Evolutionary conservation across 2,888 invertebrate species (phyloP).

Genomic region (Argyresthia albistria): DNA sequence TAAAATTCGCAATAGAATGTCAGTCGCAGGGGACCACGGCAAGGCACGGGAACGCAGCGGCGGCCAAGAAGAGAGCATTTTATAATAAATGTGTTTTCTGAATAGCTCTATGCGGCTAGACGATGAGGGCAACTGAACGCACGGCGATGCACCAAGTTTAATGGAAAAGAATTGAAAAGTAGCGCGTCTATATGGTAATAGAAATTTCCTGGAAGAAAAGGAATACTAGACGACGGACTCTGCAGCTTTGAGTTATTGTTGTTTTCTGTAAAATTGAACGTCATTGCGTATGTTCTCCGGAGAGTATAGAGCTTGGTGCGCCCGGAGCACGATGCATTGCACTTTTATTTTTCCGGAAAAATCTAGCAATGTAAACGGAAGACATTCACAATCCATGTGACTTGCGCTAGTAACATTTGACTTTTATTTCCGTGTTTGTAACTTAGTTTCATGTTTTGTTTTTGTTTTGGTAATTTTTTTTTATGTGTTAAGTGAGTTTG

Average conservation of each 20-base stretch:
- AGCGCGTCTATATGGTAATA: conserved; percentile 72
- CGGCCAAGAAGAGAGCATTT: conserved; percentile 64
- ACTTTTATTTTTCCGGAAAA: conserved; percentile 43
- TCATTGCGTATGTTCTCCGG: conserved; percentile 54
- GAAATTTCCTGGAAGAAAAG: conserved; percentile 70
- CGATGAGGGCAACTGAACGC: conserved; percentile 47
- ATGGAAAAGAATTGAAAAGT: conserved; percentile 73
- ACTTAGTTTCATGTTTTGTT: neutral
- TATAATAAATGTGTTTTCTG: conserved; percentile 69
- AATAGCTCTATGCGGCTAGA: conserved; percentile 35
- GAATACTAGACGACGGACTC: conserved; percentile 58
- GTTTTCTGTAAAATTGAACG: conserved; percentile 67
- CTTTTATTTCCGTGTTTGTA: conserved; percentile 12
- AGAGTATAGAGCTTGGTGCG: conserved; percentile 28
- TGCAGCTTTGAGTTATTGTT: conserved; percentile 66
- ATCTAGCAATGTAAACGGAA: conserved; percentile 42
- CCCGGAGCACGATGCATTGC: conserved; percentile 20
- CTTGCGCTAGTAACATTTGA: conserved; percentile 25
- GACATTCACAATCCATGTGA: conserved; percentile 29
- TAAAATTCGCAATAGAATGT: conserved; percentile 62
- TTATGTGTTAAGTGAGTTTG: neutral
- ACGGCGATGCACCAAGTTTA: conserved; percentile 67
- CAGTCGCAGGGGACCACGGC: conserved; percentile 50
- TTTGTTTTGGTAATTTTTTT: neutral
- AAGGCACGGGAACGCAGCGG: conserved; percentile 13